Evolutionary conservation across 2,888 invertebrate genomes (phyloP).

Genomic region (Drosophila aldrichi): DNA sequence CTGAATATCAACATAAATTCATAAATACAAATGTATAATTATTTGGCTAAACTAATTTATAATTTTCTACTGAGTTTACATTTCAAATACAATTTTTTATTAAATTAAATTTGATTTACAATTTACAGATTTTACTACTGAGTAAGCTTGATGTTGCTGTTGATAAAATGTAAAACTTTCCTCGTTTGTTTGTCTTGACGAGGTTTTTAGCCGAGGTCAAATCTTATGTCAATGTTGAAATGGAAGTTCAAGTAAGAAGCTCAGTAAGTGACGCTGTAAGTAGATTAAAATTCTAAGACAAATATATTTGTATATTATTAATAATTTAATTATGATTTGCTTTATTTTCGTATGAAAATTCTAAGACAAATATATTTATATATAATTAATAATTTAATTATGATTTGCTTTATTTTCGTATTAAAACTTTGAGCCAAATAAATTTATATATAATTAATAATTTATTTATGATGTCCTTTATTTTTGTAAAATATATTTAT

Average conservation of each 20-base stretch:
- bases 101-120: background rate
- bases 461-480: too few species aligned
- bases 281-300: background rate
- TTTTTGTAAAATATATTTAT: too few species aligned
- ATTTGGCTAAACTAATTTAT: background rate
- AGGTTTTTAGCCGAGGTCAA: background rate
- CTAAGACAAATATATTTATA: too few species aligned
- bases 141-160: background rate
- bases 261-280: background rate
- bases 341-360: too few species aligned
- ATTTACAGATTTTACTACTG: background rate
- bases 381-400: too few species aligned
- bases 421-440: too few species aligned
- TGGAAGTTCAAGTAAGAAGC: background rate
- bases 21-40: background rate
- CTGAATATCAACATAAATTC: background rate
- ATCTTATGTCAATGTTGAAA: background rate
- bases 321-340: too few species aligned
- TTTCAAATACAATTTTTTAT: background rate
- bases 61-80: background rate
- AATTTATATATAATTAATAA: too few species aligned
- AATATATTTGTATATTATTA: background rate
- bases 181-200: background rate
- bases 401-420: too few species aligned
- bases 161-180: background rate